Base-by-base conservation (phyloP, 1,140 invertebrate species). In the Chymomyza costata region DNA sequence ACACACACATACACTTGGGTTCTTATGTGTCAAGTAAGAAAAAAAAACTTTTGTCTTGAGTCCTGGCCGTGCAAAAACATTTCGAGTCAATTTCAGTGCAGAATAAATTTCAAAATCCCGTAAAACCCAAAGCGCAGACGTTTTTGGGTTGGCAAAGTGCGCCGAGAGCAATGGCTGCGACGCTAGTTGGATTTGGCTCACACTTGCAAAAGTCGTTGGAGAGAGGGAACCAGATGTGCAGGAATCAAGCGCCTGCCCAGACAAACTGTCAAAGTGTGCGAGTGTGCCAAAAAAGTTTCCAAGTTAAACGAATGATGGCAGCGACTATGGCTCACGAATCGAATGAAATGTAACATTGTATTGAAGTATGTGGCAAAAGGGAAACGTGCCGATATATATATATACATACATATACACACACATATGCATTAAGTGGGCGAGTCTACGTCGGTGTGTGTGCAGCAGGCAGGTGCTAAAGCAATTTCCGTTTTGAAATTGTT, bases 361-460 rank as follows among this genome's bases (percentile, higher is more conserved):
- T 81, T 80, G 73, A 80, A 80, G 73, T 80, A 80, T 73, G 74
- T 80, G 73, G 74, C 74, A 80, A 80, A 80, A 80, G 67, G 59
- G 63, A 78, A 80, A 78, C 67, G 67, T 67, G 71, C 52, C 32
- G 41, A 30, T 39, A 16, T 52, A 19, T 10, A 25, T 28, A 56
- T 32, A 35, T 30, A 43, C 34, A 57, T 39, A 47, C 55, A 35
- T 51, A 64, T 10, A n/a, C 54, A 46, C 49, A 55, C 15, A 35
- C 45, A 43, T 17, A 21, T 11, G 50, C 28, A 41, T 51, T 55
- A 14, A 25, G 31, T 50, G 21, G 17, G 44, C 18, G 15, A 39
- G 39, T 25, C 45, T 21, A 19, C 31, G 35, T 18, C 6, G 17
- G 30, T 37, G 21, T 3, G 28, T 30, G 15, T 31, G 51, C 60